A percentile compares a stretch with the other conserved stretches of the same genome.
phyloP scores from a whole-genome alignment of 2,113 vertebrate genomes.

The Takifugu flavidus region DNA sequence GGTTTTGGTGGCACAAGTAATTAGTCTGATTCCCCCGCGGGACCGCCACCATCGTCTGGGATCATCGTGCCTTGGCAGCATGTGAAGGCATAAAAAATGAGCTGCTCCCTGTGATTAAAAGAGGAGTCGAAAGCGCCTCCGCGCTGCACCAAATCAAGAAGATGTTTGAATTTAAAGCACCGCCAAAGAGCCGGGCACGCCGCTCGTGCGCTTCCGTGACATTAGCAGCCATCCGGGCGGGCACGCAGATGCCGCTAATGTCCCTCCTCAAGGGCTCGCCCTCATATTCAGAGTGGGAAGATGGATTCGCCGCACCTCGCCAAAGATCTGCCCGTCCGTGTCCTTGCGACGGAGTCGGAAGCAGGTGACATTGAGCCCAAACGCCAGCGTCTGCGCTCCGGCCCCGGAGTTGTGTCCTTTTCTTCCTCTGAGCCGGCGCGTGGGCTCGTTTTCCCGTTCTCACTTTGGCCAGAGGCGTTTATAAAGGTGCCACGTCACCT shows the following conservation, averaged over 20 bases:
- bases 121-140: slow-evolving; percentile 12
- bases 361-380: slow-evolving; percentile 9
- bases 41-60: slow-evolving; percentile 28
- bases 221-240: slow-evolving; percentile 14
- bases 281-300: slow-evolving; percentile 22
- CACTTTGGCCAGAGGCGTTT: slow-evolving; percentile 59
- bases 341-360: slow-evolving; percentile 11
- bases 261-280: slow-evolving; percentile 1
- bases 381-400: background rate
- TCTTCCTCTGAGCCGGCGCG: slow-evolving; percentile 18
- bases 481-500: slow-evolving; percentile 58
- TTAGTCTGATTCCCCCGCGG: slow-evolving; percentile 60
- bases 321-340: slow-evolving; percentile 21
- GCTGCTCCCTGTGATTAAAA: slow-evolving; percentile 17
- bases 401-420: background rate
- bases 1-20: slow-evolving; percentile 52
- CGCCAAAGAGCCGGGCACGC: slow-evolving; percentile 13
- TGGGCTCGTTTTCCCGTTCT: slow-evolving; percentile 29
- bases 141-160: slow-evolving; percentile 6
- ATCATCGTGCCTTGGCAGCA: slow-evolving; percentile 27
- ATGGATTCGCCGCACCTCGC: slow-evolving; percentile 4
- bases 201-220: slow-evolving; percentile 26
- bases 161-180: slow-evolving; percentile 2
- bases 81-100: slow-evolving; percentile 28
- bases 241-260: slow-evolving; percentile 7